Evolutionary conservation across 2,888 invertebrate genomes (phyloP).

Genomic region (Agriopis aurantiaria): DNA sequence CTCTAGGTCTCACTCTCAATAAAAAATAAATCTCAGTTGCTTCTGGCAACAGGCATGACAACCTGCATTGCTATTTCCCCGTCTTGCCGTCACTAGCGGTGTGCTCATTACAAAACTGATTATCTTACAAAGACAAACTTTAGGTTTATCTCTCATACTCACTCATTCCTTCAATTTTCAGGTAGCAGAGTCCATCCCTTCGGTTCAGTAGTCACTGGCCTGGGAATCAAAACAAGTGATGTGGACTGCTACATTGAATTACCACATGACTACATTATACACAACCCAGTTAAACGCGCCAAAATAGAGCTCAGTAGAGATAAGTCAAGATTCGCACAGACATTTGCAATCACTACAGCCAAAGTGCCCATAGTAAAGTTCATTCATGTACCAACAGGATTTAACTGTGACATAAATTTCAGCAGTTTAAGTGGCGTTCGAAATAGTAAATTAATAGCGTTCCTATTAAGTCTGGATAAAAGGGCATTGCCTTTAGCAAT

Average conservation of each 20-base stretch:
- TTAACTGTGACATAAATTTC: constrained; percentile 90
- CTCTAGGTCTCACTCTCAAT: too few relatives aligned
- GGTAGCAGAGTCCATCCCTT: constrained; percentile 83
- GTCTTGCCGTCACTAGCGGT: too few relatives aligned
- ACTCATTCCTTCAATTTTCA: constrained; percentile 44
- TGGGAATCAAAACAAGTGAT: constrained; percentile 90
- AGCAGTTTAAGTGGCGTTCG: constrained; percentile 88
- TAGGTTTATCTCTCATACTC: background rate
- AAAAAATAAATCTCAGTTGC: too few relatives aligned
- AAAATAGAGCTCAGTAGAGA: constrained; percentile 67
- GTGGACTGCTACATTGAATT: constrained; percentile 88
- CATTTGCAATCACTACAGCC: constrained; percentile 88
- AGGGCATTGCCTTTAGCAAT: constrained; percentile 87
- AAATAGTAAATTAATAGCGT: constrained; percentile 88
- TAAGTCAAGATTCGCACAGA: constrained; percentile 73
- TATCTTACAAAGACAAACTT: background rate
- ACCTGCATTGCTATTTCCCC: too few relatives aligned
- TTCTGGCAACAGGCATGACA: too few relatives aligned
- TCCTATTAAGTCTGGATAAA: constrained; percentile 84
- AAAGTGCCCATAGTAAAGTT: constrained; percentile 93
- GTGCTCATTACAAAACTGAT: too few relatives aligned
- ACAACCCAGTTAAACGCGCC: constrained; percentile 55
- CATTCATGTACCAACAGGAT: constrained; percentile 85
- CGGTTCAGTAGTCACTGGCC: constrained; percentile 90
- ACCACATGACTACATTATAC: constrained; percentile 50